Percentiles rank a stretch among this genome's conserved stretches.
Conservation (phyloP, 1,140 invertebrate genomes). For the Cydia fagiglandana region DNA sequence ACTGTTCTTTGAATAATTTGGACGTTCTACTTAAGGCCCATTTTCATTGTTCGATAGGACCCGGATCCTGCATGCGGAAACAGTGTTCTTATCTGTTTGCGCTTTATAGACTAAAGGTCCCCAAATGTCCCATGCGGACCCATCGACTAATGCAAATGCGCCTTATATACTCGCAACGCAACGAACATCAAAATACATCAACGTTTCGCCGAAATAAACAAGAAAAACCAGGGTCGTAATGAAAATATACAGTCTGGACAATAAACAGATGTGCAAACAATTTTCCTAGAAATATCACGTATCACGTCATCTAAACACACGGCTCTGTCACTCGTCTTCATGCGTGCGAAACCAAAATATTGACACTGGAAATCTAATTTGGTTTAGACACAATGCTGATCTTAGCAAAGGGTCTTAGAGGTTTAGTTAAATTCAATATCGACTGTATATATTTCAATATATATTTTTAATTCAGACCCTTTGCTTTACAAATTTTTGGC, state of each 20-base stretch:
- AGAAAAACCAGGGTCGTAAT: conserved; percentile 55
- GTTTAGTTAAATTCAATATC: conserved; percentile 33
- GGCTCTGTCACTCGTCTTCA: conserved; percentile 55
- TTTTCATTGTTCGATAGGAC: background rate
- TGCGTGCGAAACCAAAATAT: conserved; percentile 52
- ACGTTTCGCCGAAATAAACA: conserved; percentile 45
- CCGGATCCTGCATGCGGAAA: too few species aligned
- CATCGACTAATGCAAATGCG: background rate
- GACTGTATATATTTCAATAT: conserved; percentile 31
- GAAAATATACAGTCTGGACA: conserved; percentile 55
- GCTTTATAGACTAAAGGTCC: background rate
- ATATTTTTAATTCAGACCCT: conserved; percentile 57
- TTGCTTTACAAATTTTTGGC: conserved; percentile 68
- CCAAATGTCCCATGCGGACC: background rate
- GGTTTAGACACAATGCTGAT: conserved; percentile 48
- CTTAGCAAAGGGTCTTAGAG: conserved; percentile 68
- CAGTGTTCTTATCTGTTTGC: too few species aligned
- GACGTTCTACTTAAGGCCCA: conserved; percentile 49
- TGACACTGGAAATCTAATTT: conserved; percentile 43
- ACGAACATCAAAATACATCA: conserved; percentile 8
- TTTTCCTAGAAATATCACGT: conserved; percentile 66
- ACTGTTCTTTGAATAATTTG: conserved; percentile 74
- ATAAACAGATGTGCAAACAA: conserved; percentile 78
- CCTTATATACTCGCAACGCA: conserved; percentile 26
- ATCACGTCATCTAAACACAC: conserved; percentile 49